These are phyloP conservation scores for Eilema sororculum DNA, from an alignment of 2,888 invertebrate genomes.

Conservation along the genomic window DNA sequence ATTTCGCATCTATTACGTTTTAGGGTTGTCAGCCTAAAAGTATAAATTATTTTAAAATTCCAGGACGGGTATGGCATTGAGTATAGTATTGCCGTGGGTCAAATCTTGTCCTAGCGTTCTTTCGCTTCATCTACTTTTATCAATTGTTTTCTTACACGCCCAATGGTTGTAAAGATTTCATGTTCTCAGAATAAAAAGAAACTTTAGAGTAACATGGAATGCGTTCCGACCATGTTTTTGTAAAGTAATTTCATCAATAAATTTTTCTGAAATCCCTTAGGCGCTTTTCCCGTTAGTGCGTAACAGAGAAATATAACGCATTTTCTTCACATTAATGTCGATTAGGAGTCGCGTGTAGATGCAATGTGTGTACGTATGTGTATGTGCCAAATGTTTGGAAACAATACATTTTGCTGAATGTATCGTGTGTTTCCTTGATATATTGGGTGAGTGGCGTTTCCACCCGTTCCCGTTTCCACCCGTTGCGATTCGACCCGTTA, in stretches of 20 bases:
- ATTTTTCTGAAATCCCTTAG: background rate
- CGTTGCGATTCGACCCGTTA: too few relatives aligned
- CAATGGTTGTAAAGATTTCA: background rate
- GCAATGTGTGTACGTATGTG: conserved; percentile 27
- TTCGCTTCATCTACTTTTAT: background rate
- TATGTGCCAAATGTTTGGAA: conserved; percentile 33
- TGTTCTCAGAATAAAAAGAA: background rate
- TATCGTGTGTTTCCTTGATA: conserved; percentile 42
- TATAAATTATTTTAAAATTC: background rate
- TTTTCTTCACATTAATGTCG: conserved; percentile 14
- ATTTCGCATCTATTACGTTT: too few relatives aligned
- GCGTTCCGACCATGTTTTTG: background rate
- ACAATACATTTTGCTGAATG: conserved; percentile 42
- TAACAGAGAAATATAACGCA: conserved; percentile 1
- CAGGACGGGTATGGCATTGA: background rate
- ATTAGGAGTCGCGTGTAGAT: conserved; percentile 29
- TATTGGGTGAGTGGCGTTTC: conserved; percentile 43
- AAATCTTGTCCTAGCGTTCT: background rate
- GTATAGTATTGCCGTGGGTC: background rate
- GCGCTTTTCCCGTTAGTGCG: background rate
- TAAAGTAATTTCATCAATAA: background rate
- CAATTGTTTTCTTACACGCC: background rate
- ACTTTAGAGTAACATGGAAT: background rate
- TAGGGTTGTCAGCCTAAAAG: too few relatives aligned
- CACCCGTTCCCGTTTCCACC: too few relatives aligned